Percentiles rank a stretch among this genome's conserved stretches.
Evolutionary conservation across 2,113 vertebrate genomes (phyloP).

Genomic region (Pelobates fuscus): DNA sequence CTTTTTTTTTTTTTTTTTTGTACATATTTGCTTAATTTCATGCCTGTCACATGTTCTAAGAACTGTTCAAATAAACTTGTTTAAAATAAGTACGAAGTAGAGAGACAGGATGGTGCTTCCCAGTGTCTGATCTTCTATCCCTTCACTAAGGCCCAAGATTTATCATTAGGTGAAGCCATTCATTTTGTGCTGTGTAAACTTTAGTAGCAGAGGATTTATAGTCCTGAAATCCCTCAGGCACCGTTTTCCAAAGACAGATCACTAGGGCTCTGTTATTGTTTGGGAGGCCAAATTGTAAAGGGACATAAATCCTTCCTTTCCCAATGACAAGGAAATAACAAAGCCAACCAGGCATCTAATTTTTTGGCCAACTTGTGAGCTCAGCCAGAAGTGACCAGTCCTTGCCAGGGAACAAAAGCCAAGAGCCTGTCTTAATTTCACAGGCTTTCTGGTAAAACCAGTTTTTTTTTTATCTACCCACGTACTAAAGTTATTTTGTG

Average conservation of each 20-base stretch:
- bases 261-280: slow-evolving; percentile 10
- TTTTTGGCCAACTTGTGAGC: slow-evolving; percentile 4
- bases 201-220: background rate
- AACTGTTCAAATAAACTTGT: too few relatives aligned
- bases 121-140: too few relatives aligned
- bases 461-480: background rate
- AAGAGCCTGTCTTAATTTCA: background rate
- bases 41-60: too few relatives aligned
- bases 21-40: too few relatives aligned
- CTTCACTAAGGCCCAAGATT: background rate
- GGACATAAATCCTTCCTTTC: slow-evolving; percentile 29
- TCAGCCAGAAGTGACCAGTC: slow-evolving; percentile 8
- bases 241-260: background rate
- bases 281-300: slow-evolving; percentile 15
- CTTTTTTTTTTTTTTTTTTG: too few relatives aligned
- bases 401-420: background rate
- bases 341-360: slow-evolving; percentile 1
- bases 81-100: too few relatives aligned
- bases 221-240: background rate
- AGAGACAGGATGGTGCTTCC: too few relatives aligned
- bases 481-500: too few relatives aligned
- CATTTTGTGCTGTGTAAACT: background rate
- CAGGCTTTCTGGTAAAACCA: background rate
- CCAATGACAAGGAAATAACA: slow-evolving; percentile 24
- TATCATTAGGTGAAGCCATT: background rate